phyloP scores from a whole-genome alignment of 2,113 vertebrate species.

The Vicugna pacos region DNA sequence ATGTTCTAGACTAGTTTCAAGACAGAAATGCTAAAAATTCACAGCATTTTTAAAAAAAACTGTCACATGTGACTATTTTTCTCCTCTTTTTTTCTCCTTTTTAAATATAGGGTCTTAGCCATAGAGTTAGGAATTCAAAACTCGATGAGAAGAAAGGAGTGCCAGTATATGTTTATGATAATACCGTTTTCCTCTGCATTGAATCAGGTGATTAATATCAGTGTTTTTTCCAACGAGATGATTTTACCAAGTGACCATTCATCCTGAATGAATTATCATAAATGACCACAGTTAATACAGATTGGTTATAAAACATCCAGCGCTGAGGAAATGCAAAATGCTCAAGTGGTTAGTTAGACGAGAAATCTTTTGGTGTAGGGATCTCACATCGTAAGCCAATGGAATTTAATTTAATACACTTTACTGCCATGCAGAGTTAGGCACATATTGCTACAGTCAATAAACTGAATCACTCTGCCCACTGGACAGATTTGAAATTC shows the following conservation, averaged over 20 bases:
- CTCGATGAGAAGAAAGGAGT: background rate
- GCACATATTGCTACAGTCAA: conserved; percentile 33
- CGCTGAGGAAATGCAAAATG: background rate
- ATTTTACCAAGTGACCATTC: conserved; percentile 13
- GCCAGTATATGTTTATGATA: background rate
- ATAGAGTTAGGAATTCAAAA: background rate
- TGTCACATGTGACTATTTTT: background rate
- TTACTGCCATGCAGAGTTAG: background rate
- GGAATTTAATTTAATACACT: conserved; percentile 27
- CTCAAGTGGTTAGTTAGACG: background rate
- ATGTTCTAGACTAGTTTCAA: background rate
- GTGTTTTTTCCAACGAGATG: background rate
- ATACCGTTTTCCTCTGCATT: background rate
- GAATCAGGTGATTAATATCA: background rate
- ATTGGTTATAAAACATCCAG: background rate
- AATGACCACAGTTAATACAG: background rate
- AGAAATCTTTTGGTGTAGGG: background rate
- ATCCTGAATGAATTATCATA: conserved; percentile 35
- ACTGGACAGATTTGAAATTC: background rate
- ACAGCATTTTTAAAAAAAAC: background rate
- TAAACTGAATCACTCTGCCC: background rate
- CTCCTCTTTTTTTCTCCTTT: background rate
- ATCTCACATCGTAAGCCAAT: background rate
- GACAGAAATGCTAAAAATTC: background rate
- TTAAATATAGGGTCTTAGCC: background rate